These are phyloP conservation scores for Prorops nasuta DNA, from an alignment of 1,140 invertebrate species.

Conservation along the genomic window DNA sequence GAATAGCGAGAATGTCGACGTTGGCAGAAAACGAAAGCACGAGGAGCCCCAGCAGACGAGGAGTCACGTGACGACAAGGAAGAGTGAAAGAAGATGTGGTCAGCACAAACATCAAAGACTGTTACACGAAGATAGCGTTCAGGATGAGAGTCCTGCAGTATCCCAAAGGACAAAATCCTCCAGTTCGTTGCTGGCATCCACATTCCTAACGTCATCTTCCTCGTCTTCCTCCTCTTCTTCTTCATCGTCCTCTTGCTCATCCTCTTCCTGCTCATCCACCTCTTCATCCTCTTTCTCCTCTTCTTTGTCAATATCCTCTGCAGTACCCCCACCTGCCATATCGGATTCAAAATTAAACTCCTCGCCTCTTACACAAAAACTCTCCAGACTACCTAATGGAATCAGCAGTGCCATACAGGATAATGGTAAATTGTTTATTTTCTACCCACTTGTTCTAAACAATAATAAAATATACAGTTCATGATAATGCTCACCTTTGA, in stretches of 20 bases:
- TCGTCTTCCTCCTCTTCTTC: constrained; percentile 25
- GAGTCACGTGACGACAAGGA: constrained; percentile 4
- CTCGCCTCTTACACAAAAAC: constrained; percentile 64
- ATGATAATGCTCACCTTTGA: too few species aligned
- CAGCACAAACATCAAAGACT: constrained; percentile 12
- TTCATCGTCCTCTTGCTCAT: too few species aligned
- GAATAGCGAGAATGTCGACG: constrained; percentile 76
- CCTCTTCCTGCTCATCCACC: too few species aligned
- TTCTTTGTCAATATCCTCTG: too few species aligned
- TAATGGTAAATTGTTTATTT: constrained; percentile 33
- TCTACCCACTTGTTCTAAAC: too few species aligned
- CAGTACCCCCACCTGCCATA: constrained; percentile 33
- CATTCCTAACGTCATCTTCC: constrained; percentile 24
- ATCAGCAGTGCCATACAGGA: constrained; percentile 56
- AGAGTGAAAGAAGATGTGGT: constrained; percentile 4
- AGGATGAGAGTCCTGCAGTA: too few species aligned
- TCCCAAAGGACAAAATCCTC: too few species aligned
- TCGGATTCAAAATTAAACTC: constrained; percentile 40
- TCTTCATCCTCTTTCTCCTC: too few species aligned
- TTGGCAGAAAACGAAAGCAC: constrained; percentile 64
- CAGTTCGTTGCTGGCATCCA: constrained; percentile 12
- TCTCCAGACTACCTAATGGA: constrained; percentile 64
- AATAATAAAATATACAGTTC: too few species aligned
- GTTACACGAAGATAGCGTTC: too few species aligned
- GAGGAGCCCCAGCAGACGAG: constrained; percentile 28